Conservation (phyloP, 2,113 vertebrate species). For the Otocyon megalotis region DNA sequence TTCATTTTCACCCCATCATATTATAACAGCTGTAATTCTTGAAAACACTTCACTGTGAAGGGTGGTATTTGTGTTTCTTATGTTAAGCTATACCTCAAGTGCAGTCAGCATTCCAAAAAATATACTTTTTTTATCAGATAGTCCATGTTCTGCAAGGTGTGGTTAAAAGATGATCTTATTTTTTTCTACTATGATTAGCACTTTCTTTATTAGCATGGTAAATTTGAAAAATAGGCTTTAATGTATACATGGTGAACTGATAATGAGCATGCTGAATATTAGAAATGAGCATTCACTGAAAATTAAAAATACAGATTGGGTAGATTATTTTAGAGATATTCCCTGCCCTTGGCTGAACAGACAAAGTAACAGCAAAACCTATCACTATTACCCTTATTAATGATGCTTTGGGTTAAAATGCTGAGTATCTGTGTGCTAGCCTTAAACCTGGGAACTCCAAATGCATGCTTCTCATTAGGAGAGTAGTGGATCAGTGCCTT, state of each 20-base stretch:
- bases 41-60: background rate
- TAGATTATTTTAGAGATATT: background rate
- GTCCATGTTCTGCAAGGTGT: background rate
- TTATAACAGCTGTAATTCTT: background rate
- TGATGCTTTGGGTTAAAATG: background rate
- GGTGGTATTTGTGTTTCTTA: background rate
- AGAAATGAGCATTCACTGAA: background rate
- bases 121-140: background rate
- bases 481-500: background rate
- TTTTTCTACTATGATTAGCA: background rate
- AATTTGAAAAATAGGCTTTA: background rate
- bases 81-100: background rate
- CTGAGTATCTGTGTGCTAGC: background rate
- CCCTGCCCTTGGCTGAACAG: background rate
- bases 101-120: background rate
- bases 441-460: background rate
- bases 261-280: background rate
- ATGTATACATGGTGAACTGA: background rate
- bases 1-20: background rate
- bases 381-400: background rate
- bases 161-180: background rate
- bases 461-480: background rate
- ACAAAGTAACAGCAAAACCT: background rate
- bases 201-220: background rate
- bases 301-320: background rate